Evolutionary conservation across 1,140 invertebrate species (phyloP).

Genomic region (Diplogasteroides magnus): DNA sequence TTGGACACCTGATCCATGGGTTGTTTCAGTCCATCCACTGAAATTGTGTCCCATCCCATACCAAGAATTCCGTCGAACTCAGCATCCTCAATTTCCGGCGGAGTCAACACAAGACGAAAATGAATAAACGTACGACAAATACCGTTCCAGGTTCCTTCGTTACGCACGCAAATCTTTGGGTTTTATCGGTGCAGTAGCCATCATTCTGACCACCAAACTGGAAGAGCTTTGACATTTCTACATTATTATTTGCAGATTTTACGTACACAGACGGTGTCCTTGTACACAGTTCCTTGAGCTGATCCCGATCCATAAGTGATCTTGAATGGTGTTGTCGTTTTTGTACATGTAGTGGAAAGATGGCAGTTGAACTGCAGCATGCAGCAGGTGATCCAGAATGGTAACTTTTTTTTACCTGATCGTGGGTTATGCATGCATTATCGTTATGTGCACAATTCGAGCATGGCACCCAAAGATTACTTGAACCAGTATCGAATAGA

Average conservation of each 20-base stretch:
- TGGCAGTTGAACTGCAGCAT: conserved; percentile 72
- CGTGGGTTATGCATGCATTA: conserved; percentile 70
- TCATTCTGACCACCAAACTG: conserved; percentile 8
- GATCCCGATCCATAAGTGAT: conserved; percentile 92
- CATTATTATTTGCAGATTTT: not conserved
- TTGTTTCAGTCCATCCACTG: conserved; percentile 64
- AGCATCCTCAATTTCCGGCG: too few species aligned
- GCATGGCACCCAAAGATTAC: conserved; percentile 94
- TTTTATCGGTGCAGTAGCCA: conserved; percentile 50
- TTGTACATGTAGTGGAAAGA: conserved; percentile 74
- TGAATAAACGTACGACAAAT: too few species aligned
- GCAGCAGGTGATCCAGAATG: not conserved
- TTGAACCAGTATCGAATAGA: conserved; percentile 94
- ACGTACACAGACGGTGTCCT: conserved; percentile 67
- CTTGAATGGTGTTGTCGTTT: conserved; percentile 80
- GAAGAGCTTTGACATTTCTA: not conserved
- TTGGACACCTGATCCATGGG: conserved; percentile 63
- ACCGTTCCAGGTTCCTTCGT: conserved; percentile 72
- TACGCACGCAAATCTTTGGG: conserved; percentile 92
- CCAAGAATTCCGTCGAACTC: conserved; percentile 93
- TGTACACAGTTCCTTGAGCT: conserved; percentile 84
- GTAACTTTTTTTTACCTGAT: conserved; percentile 59
- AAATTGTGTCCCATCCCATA: conserved; percentile 77
- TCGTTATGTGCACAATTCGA: conserved; percentile 83
- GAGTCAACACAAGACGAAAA: too few species aligned